These are phyloP conservation scores for Salvelinus sp. DNA, from an alignment of 2,113 vertebrate genomes.

Conservation along the genomic window DNA sequence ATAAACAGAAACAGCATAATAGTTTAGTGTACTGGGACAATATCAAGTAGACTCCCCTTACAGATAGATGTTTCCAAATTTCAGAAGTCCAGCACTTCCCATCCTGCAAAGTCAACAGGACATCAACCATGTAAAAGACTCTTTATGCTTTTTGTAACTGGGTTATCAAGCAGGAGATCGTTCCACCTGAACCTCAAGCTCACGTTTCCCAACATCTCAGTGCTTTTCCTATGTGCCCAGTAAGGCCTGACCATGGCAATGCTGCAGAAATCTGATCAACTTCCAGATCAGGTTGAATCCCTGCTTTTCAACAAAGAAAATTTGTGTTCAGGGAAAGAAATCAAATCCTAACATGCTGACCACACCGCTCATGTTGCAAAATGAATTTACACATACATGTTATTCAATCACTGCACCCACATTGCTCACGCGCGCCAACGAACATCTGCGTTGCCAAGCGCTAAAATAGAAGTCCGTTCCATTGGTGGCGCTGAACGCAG, in stretches of 20 bases:
- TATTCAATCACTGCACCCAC: too few species aligned
- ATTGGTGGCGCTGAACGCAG: too few species aligned
- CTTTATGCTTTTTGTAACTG: slow-evolving; percentile 68
- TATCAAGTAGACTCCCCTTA: neutral
- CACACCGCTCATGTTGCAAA: too few species aligned
- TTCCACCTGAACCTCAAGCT: slow-evolving; percentile 64
- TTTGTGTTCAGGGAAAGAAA: slow-evolving; percentile 59
- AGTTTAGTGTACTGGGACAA: slow-evolving; percentile 24
- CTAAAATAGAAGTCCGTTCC: too few species aligned
- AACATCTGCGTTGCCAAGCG: too few species aligned
- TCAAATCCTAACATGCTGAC: slow-evolving; percentile 38
- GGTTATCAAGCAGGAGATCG: slow-evolving; percentile 68
- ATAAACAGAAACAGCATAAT: neutral
- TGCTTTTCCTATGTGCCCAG: slow-evolving; percentile 69
- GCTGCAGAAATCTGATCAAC: slow-evolving; percentile 70
- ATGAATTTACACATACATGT: too few species aligned
- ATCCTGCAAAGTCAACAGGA: slow-evolving; percentile 46
- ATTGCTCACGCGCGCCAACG: too few species aligned
- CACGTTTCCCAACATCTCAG: slow-evolving; percentile 69
- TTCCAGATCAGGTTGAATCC: slow-evolving; percentile 71
- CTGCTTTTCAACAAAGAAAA: slow-evolving; percentile 61
- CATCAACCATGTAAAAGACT: slow-evolving; percentile 60
- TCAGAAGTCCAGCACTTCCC: neutral
- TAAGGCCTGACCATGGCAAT: slow-evolving; percentile 64
- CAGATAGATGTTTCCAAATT: neutral